phyloP scores from a whole-genome alignment of 2,113 vertebrate genomes.

The Holacanthus passer region DNA sequence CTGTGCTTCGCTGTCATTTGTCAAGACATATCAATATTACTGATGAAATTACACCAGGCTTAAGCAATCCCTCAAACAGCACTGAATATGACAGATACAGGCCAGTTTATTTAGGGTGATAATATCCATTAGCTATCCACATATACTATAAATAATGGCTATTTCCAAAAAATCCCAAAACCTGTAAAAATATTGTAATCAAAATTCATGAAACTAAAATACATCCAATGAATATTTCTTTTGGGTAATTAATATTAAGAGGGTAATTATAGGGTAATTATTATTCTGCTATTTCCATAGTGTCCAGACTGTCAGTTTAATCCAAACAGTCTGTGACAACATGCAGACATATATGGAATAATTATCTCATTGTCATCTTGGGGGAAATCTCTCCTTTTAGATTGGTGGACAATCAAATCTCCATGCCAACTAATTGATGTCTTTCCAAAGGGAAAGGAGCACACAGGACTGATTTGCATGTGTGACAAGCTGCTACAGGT shows the following conservation, averaged over 20 bases:
- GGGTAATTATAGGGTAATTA: neutral
- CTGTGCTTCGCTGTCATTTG: conserved; percentile 50
- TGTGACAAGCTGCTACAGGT: conserved; percentile 13
- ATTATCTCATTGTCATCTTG: conserved; percentile 28
- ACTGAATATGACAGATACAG: neutral
- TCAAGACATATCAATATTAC: conserved; percentile 52
- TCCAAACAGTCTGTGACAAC: neutral
- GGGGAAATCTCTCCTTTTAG: conserved; percentile 5
- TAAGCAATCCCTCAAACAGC: conserved; percentile 20
- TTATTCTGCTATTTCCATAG: neutral
- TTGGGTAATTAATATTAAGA: neutral
- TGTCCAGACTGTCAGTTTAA: neutral
- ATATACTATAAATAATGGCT: neutral
- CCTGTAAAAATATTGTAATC: neutral
- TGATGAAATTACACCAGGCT: conserved; percentile 43
- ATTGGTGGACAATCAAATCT: conserved; percentile 39
- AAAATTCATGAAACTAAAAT: neutral
- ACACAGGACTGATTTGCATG: conserved; percentile 12
- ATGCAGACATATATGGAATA: conserved; percentile 24
- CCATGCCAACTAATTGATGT: conserved; percentile 50
- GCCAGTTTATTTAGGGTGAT: neutral
- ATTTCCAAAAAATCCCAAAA: neutral
- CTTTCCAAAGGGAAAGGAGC: conserved; percentile 15
- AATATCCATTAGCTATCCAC: too few species aligned
- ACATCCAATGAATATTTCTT: neutral